Evolutionary conservation across 1,140 invertebrate species (phyloP), one percentile per base, ranked within the genome.

Genomic region (Anoplophora glabripennis): DNA sequence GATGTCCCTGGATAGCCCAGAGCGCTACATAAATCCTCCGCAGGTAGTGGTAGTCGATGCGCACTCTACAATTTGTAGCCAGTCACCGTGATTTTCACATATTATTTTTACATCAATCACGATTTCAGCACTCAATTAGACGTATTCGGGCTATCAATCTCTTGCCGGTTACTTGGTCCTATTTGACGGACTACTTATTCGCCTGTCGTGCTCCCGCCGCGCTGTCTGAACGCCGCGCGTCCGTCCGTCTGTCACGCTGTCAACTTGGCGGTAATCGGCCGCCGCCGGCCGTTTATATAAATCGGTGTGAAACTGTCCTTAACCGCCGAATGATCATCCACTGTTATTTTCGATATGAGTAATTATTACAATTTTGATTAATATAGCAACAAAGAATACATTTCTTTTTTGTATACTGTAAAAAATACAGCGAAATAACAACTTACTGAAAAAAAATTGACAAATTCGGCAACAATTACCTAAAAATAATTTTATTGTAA

Each of bases 31-130:
- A 62, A 62, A 62, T 62, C 60, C 53, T 53, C 48, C 49, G 38
- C 60, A 62, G 54, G 60, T 57, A 62, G 38, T 51, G 37, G 48
- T 49, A 57, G 40, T 42, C 57, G 57, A 47, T 17, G 45, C 47
- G 49, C 54, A 21, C 65, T 57, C 67, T 59, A 67, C 70, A 68
- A 71, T 71, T 71, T 71, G 69, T 71, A 64, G 54, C 57, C 62
- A 65, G 67, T 70, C 66, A 67, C 63, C 66, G 57, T 70, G 70
- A 71, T 71, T 71, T 70, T 71, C 70, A 71, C 70, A 68, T 71
- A 71, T 71, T 71, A 71, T 71, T 71, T 71, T 70, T 68, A 70
- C 70, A 71, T 71, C 70, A 70, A 71, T 71, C 70, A 68, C 66
- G 44, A 51, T 65, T 68, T 71, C 70, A 71, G 64, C 70, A 69